Evolutionary conservation across 1,140 invertebrate genomes (phyloP), one percentile per base, ranked within the genome.

Genomic region (Drosophila ohnishii): DNA sequence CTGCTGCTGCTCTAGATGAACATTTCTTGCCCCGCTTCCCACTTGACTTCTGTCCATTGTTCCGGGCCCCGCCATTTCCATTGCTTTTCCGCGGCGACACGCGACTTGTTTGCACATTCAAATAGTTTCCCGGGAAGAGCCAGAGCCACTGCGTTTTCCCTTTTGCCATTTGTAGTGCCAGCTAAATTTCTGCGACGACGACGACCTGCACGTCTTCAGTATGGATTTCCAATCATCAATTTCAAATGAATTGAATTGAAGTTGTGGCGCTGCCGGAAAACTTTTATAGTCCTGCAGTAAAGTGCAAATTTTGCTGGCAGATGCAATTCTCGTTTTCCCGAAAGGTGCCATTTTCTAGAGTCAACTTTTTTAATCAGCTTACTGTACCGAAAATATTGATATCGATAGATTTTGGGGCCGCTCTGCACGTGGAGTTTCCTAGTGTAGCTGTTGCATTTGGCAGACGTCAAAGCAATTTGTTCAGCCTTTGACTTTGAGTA

Each of bases 171-270:
- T 47, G 50, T 32, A 8, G 35, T 66, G 63, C 37, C 42, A 66
- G 42, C 35, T 40, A n/a, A 63, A 50, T 47, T 42, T 19, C n/a
- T 22, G 42, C 19, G 13, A 22, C 4, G 10, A 35, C 13, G 32
- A 53, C 32, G 34, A 47, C 44, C 56, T 42, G 53, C 67, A 71
- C 39, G 59, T 64, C 55, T 22, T 44, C 30, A 39, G 30, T 51
- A 50, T 50, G 69, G 76, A 69, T 67, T 84, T 65, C 35, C 80
- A 76, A 84, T 83, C 80, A 69, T 83, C 76, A 84, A 83, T 83
- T 85, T 84, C 72, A 74, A 80, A 85, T 70, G 71, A 69, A 80
- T 73, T 69, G 19, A 22, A 55, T 55, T 61, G 55, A n/a, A 55
- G 34, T 37, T 34, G 37, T 16, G 65, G 28, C 30, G 14, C 35